Base-by-base conservation (phyloP, 1,140 invertebrate genomes). In the Ectropis grisescens region DNA sequence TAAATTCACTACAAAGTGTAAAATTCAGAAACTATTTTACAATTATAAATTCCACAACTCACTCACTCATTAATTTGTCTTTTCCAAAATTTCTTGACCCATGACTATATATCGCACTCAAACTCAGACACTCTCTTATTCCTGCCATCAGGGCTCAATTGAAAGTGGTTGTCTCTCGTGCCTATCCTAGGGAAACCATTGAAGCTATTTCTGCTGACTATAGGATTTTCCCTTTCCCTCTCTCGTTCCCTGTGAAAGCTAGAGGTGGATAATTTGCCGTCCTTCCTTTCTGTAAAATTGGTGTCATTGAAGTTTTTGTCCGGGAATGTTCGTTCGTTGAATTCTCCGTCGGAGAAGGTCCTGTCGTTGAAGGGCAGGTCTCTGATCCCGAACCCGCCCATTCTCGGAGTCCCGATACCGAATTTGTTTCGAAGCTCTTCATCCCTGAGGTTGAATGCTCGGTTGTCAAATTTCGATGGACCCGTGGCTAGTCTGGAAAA, bases 111-210 rank as follows among this genome's bases (percentile, higher is more conserved):
- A 55, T 86, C 84, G 58, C 85, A 87, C 69, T 87, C 85, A 43
- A 87, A 87, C 66, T 87, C 85, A 4, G 85, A 78, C 26, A 87
- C 85, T 49, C 85, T 64, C 38, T 82, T 82, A 51, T 80, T 82
- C 9, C 80, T 53, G 9, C 74, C 76, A 23, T 80, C 78, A 9
- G 71, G 64, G 6, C 61, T 58, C 45, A 78, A 66, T 42, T 75
- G 68, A 26, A 82, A 75, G 34, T 81, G 75, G 13, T 50, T 47
- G 10, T 78, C 75, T 34, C 62, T 64, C 0, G 65, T 50, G 1
- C 62, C 56, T 16, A 80, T 60, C 33, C 71, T 55, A 6, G 62
- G 74, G 37, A 70, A 81, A 4, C 75, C 78, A 29, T 72, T 82
- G 38, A 82, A 82, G 37, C 80, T 82, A 42, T 82, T 82, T 40